These are phyloP conservation scores for Engystomops pustulosus DNA, from an alignment of 2,113 vertebrate genomes.

Conservation along the genomic window DNA sequence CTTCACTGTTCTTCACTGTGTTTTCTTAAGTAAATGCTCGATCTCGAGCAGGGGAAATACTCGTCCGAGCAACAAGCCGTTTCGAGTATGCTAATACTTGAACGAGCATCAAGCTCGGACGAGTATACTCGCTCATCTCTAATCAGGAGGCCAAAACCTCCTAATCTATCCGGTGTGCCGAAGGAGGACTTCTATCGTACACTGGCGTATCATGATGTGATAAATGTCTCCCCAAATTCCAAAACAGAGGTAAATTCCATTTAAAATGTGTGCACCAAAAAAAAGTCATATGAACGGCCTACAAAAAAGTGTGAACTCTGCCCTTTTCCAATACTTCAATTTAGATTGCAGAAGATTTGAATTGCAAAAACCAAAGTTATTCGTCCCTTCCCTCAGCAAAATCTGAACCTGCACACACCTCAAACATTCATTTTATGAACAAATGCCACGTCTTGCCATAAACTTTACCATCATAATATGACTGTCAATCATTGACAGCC, in stretches of 20 bases:
- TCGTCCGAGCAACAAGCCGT: too few species aligned
- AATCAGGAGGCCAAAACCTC: too few species aligned
- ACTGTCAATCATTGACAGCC: background rate
- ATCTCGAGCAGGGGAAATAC: too few species aligned
- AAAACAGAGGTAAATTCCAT: background rate
- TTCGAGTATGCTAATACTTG: too few species aligned
- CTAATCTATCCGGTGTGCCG: too few species aligned
- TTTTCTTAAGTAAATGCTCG: too few species aligned
- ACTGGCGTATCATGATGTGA: too few species aligned
- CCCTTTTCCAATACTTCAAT: background rate
- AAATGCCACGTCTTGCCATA: background rate
- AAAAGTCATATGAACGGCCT: background rate
- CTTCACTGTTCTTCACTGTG: too few species aligned
- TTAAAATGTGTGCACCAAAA: background rate
- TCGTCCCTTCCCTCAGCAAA: background rate
- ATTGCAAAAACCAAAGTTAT: background rate
- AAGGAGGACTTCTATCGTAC: too few species aligned
- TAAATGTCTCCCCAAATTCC: too few species aligned
- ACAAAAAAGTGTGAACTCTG: background rate
- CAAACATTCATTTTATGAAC: background rate
- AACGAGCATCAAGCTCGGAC: too few species aligned
- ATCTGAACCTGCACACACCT: background rate
- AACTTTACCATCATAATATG: background rate
- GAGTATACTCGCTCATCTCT: too few species aligned
- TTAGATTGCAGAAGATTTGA: background rate